Conservation (phyloP, 2,888 invertebrate species). For the Malthinus flaveolus region DNA sequence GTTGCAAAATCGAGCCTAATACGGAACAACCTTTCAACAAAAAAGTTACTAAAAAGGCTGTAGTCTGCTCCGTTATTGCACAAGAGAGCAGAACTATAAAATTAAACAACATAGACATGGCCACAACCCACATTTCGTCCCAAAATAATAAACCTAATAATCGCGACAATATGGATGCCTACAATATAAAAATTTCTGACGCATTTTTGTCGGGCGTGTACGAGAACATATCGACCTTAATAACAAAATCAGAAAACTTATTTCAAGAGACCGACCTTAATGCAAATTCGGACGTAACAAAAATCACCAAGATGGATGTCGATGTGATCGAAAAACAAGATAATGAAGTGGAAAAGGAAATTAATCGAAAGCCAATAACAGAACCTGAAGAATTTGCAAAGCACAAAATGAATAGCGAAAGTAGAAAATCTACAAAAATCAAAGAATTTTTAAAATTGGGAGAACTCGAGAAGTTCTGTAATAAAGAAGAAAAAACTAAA, state of each 20-base stretch:
- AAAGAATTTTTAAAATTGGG: constrained; percentile 35
- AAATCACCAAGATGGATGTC: constrained; percentile 34
- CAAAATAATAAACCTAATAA: constrained; percentile 26
- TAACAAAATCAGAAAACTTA: constrained; percentile 7
- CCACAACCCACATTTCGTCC: constrained; percentile 21
- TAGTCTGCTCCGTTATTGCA: constrained; percentile 19
- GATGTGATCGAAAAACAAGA: constrained; percentile 12
- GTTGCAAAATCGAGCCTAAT: constrained; percentile 50
- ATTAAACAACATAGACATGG: constrained; percentile 26
- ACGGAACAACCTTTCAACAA: constrained; percentile 47
- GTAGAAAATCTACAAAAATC: constrained; percentile 30
- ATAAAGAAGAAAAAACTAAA: constrained; percentile 50
- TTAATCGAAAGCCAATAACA: constrained; percentile 45
- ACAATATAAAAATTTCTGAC: constrained; percentile 58
- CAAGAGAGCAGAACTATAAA: constrained; percentile 34
- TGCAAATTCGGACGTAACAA: constrained; percentile 19
- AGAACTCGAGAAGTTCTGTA: constrained; percentile 47
- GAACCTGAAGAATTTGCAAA: constrained; percentile 33
- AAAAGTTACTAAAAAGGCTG: constrained; percentile 31
- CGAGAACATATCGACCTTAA: constrained; percentile 55
- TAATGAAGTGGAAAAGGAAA: constrained; percentile 37
- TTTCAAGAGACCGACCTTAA: constrained; percentile 29
- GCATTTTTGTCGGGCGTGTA: constrained; percentile 64
- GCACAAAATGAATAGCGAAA: constrained; percentile 45
- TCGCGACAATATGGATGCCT: constrained; percentile 28